Conservation (phyloP, 2,113 vertebrate species). For the Vireo altiloquus region DNA sequence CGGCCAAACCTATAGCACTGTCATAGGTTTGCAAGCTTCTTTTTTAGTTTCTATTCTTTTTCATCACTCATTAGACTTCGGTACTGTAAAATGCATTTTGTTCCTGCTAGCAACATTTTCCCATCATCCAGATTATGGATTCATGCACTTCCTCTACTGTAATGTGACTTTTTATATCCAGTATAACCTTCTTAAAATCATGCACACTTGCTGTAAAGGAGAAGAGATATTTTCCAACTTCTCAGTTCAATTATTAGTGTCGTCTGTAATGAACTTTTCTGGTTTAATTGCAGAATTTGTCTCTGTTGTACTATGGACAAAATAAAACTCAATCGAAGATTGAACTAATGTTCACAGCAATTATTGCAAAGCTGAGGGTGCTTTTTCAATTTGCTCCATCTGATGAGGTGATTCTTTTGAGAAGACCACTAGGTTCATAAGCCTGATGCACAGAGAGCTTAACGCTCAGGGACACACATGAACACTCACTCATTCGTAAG, state of each 20-base stretch:
- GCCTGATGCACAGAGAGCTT: slow-evolving; percentile 42
- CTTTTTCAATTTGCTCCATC: slow-evolving; percentile 63
- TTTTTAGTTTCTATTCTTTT: not conserved
- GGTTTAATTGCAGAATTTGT: slow-evolving; percentile 58
- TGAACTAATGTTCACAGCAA: slow-evolving; percentile 44
- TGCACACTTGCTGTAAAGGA: not conserved
- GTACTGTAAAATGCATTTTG: not conserved
- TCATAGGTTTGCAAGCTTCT: not conserved
- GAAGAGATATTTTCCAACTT: slow-evolving; percentile 29
- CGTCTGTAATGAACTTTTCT: slow-evolving; percentile 63
- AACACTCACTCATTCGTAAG: slow-evolving; percentile 17
- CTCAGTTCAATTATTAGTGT: slow-evolving; percentile 52
- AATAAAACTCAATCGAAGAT: slow-evolving; percentile 59
- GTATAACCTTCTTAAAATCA: not conserved
- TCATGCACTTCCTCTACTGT: not conserved
- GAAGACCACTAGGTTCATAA: slow-evolving; percentile 62
- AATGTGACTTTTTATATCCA: not conserved
- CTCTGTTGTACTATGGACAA: slow-evolving; percentile 61
- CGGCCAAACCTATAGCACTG: not conserved
- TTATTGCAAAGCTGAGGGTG: slow-evolving; percentile 44
- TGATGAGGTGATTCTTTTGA: slow-evolving; percentile 66
- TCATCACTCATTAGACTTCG: not conserved
- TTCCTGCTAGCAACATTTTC: not conserved
- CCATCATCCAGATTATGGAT: slow-evolving; percentile 9
- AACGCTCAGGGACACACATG: slow-evolving; percentile 43